Base-by-base conservation (phyloP, 2,888 invertebrate species). In the Dromius quadrimaculatus region DNA sequence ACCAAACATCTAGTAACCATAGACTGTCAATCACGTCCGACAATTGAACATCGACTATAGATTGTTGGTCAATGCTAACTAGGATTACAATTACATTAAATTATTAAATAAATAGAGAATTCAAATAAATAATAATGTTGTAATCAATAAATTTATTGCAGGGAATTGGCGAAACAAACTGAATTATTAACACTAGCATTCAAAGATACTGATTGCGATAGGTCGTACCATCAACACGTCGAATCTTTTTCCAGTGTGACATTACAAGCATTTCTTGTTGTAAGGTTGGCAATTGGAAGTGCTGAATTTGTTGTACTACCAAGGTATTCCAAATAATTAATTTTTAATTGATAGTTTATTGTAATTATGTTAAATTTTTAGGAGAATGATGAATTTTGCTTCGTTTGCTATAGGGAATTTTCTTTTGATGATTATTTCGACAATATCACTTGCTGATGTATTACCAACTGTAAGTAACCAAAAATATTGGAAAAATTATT, bases 221-320 rank as follows among this genome's bases (percentile, higher is more conserved):
- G 85, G 66, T 88, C 88, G 50, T 93, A 91, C 79, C 86, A 87
- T 61, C 83, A 85, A 23, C 88, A 89, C 74, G 85, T 88, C 17
- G 90, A 90, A 77, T 87, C 89, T 0, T 89, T 87, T 76, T 89
- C 89, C 13, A 88, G 88, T 13, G 80, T 90, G 19, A 89, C 89
- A 0, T 78, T 90, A 43, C 80, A 89, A 68, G 89, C 89, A 54
- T 88, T 89, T 64, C 83, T 90, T n/a, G 78, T 90, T 72, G 88
- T 89, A 38, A 85, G 89, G 77, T 78, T 87, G 69, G 85, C 85
- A 38, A 83, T 84, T 75, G 83, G 83, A 22, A 74, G 85, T 15
- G 86, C 87, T 50, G 85, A 87, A 74, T 83, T 84, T 71, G 79
- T 87, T 74, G 84, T 88, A 71, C 78, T 88, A 72, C 88, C 88